Evolutionary conservation across 2,113 vertebrate species (phyloP), one percentile per base, ranked within the genome.

Genomic region (Gnathonemus longibarbis): DNA sequence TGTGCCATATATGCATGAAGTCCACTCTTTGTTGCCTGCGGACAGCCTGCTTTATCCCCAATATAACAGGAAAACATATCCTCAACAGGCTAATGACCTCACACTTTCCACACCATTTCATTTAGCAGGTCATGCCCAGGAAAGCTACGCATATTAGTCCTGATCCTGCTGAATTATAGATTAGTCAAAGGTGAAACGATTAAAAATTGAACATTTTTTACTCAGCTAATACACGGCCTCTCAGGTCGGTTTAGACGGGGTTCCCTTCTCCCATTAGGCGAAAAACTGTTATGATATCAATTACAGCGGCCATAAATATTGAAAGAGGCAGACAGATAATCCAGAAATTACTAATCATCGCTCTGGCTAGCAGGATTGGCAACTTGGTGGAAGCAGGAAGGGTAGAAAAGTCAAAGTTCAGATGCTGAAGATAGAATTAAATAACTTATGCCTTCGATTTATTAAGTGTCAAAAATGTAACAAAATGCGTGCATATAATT

Each of bases 71-170:
- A 89, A 92, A 94, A 92, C 93, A 91, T 92, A 95, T 93, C 94
- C 94, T 95, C 90, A 93, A 92, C 94, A 95, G 94, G 94, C 95
- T 94, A 95, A 95, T 94, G 95, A 94, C 95, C 94, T 95, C 94
- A 94, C 95, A 92, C 94, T 95, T 95, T 95, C 93, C 95, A 94
- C 93, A 93, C 93, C 94, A 95, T 95, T 95, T 95, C 95, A 94
- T 94, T 95, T 92, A 93, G 91, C 94, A 89, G 92, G 88, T 91
- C 92, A 91, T 92, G 89, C 91, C 91, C 94, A 92, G 93, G 92
- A 91, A 93, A 93, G 92, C 93, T 91, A 94, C 94, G 93, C 62
- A 93, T 92, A 91, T 93, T 93, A 92, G 92, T 95, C 92, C 93
- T 92, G 91, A 90, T 93, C 93, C 92, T 70, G 92, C 94, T 96